A percentile compares a stretch with the other conserved stretches of the same genome.
phyloP scores from a whole-genome alignment of 2,113 vertebrate species.

The Sphyrna mokarran region DNA sequence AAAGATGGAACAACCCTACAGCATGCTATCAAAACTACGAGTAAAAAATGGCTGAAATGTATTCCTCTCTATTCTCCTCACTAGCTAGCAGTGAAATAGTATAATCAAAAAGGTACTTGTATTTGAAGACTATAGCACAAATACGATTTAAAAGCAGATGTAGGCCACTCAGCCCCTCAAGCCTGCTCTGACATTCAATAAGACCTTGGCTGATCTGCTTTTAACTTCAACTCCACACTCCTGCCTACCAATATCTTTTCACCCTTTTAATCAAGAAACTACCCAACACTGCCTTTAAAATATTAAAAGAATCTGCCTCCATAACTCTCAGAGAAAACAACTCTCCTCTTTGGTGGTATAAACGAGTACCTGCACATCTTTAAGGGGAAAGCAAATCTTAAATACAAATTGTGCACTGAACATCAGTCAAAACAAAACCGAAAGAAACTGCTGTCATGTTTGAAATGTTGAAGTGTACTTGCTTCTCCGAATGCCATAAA shows the following conservation, averaged over 20 bases:
- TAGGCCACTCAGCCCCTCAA: too few species aligned
- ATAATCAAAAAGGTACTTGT: background rate
- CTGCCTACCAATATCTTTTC: too few species aligned
- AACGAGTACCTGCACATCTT: background rate
- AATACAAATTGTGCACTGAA: background rate
- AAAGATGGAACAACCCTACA: background rate
- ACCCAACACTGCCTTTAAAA: too few species aligned
- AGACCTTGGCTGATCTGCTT: too few species aligned
- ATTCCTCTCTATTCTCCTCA: background rate
- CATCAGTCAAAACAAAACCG: background rate
- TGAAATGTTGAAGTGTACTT: background rate
- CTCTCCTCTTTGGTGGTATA: background rate
- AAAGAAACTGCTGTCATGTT: background rate
- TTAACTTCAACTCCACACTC: too few species aligned
- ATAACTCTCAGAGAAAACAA: too few species aligned
- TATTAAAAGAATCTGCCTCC: too few species aligned
- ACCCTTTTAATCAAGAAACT: too few species aligned
- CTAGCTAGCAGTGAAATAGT: background rate
- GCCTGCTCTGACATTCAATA: too few species aligned
- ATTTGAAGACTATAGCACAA: background rate
- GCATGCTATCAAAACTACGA: background rate
- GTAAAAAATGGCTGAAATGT: background rate
- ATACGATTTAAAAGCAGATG: too few species aligned
- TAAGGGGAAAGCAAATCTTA: background rate
- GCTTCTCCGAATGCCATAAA: slow-evolving; percentile 15